Percentiles rank a stretch among this genome's conserved stretches.
phyloP scores from a whole-genome alignment of 1,140 invertebrate species.

The Brachionus asplanchnoidis region DNA sequence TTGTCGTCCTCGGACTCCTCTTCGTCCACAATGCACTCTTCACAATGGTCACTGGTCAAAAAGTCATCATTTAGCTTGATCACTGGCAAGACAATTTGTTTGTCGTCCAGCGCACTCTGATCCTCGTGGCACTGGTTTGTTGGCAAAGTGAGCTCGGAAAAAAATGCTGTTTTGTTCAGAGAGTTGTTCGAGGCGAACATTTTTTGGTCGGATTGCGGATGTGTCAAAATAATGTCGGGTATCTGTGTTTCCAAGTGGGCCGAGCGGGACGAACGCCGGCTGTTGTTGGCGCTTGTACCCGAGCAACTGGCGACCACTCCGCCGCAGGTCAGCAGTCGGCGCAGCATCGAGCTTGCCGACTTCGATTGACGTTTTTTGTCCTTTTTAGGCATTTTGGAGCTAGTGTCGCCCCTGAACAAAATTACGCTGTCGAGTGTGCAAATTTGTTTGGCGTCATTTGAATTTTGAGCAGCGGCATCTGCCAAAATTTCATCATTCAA shows the following conservation, averaged over 20 bases:
- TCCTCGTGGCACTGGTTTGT: neutral
- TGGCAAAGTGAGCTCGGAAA: neutral
- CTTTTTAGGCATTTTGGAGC: neutral
- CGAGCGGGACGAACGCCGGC: neutral
- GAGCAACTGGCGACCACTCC: neutral
- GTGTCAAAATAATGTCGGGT: neutral
- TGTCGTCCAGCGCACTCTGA: neutral
- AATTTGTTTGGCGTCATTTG: neutral
- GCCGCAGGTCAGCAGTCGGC: neutral
- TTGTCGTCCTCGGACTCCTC: neutral
- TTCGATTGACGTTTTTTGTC: constrained; percentile 18
- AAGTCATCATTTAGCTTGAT: constrained; percentile 15
- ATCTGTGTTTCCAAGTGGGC: neutral
- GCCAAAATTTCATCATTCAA: constrained; percentile 9
- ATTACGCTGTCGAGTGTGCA: neutral
- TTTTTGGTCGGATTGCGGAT: neutral
- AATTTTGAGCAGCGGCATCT: neutral
- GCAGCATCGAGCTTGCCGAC: neutral
- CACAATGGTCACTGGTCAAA: neutral
- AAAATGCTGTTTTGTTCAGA: neutral
- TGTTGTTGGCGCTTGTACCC: neutral
- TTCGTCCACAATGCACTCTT: neutral
- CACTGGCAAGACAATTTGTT: neutral
- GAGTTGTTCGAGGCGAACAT: neutral
- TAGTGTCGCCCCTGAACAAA: neutral